phyloP scores from a whole-genome alignment of 2,113 vertebrate genomes.

The Halcyon senegalensis region DNA sequence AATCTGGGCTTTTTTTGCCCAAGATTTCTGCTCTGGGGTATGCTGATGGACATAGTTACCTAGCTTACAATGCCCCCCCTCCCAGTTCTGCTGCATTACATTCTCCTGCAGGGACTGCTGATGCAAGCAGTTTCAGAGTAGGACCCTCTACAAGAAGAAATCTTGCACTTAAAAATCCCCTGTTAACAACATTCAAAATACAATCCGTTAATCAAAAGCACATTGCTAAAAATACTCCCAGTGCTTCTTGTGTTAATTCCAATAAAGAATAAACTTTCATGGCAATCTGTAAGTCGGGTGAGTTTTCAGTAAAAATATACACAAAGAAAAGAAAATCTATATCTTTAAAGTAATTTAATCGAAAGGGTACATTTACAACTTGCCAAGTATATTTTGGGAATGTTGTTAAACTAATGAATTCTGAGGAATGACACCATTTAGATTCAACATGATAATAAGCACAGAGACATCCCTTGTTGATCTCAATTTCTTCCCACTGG shows the following conservation, averaged over 20 bases:
- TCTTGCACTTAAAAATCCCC: slow-evolving; percentile 14
- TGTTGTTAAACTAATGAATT: slow-evolving; percentile 70
- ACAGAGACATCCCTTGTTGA: slow-evolving; percentile 59
- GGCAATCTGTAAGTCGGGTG: background rate
- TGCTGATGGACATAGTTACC: background rate
- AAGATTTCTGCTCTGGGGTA: background rate
- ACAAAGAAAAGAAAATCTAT: slow-evolving; percentile 43
- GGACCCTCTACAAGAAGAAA: slow-evolving; percentile 23
- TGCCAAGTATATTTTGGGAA: slow-evolving; percentile 58
- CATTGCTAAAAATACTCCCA: slow-evolving; percentile 47
- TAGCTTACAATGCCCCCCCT: background rate
- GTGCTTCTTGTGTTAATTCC: slow-evolving; percentile 47
- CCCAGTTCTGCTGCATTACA: background rate
- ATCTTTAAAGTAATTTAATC: slow-evolving; percentile 45
- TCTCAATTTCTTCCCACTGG: slow-evolving; percentile 60
- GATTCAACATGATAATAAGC: slow-evolving; percentile 60
- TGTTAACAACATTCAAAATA: slow-evolving; percentile 40
- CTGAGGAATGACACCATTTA: slow-evolving; percentile 58
- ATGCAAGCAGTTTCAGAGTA: background rate
- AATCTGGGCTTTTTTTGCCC: background rate
- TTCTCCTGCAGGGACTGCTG: slow-evolving; percentile 5
- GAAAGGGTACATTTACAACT: slow-evolving; percentile 37
- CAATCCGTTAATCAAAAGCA: slow-evolving; percentile 52
- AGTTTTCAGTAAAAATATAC: slow-evolving; percentile 47
- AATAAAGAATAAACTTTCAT: slow-evolving; percentile 48